Evolutionary conservation across 1,140 invertebrate species (phyloP).

Genomic region (Apis laboriosa): DNA sequence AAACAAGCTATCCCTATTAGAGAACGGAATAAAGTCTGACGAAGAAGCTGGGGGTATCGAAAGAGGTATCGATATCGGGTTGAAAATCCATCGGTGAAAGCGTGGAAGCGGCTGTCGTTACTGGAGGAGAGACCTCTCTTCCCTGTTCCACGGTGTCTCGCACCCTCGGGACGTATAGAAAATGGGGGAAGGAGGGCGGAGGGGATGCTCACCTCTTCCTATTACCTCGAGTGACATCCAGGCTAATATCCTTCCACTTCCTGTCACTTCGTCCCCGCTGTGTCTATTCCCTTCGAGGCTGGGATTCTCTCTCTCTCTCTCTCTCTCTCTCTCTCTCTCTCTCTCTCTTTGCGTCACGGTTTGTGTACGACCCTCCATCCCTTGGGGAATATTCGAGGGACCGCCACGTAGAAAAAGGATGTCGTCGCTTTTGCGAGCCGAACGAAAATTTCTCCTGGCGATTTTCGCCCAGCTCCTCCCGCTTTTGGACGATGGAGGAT

Average conservation of each 20-base stretch:
- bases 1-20: neutral
- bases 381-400: constrained; percentile 40
- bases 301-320: neutral
- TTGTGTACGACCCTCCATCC: neutral
- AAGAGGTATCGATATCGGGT: constrained; percentile 53
- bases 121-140: constrained; percentile 54
- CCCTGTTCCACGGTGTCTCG: constrained; percentile 55
- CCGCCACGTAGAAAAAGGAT: constrained; percentile 53
- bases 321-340: too few species aligned
- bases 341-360: neutral
- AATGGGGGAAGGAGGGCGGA: constrained; percentile 13
- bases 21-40: constrained; percentile 10
- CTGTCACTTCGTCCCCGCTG: constrained; percentile 68
- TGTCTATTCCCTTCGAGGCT: constrained; percentile 47
- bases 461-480: neutral
- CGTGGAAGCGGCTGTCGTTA: constrained; percentile 38
- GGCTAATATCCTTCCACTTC: constrained; percentile 77
- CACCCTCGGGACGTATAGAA: constrained; percentile 55
- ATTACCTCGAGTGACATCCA: constrained; percentile 71
- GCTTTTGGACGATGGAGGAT: too few species aligned
- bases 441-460: constrained; percentile 26
- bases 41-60: neutral
- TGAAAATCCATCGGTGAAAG: constrained; percentile 52
- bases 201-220: constrained; percentile 59
- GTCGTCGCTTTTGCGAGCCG: constrained; percentile 46